phyloP scores from a whole-genome alignment of 2,888 invertebrate species.

The Cephus rjabovi region DNA sequence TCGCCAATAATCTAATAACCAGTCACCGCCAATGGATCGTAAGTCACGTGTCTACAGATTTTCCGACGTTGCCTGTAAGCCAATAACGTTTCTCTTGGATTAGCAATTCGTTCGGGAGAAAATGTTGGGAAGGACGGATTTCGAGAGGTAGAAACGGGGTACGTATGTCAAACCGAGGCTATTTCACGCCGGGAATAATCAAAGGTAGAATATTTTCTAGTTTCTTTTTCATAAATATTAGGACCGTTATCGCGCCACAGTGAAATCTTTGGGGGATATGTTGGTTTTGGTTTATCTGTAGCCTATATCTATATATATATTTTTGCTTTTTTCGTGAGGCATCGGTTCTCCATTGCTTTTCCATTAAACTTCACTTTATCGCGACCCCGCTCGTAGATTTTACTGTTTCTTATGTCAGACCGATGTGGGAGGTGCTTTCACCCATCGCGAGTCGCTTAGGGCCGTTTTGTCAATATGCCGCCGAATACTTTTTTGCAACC shows the following conservation, averaged over 20 bases:
- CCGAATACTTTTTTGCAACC: neutral
- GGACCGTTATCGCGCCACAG: neutral
- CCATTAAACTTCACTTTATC: neutral
- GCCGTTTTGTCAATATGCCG: neutral
- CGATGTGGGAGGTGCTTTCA: neutral
- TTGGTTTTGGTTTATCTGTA: neutral
- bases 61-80: conserved; percentile 38
- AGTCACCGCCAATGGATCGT: conserved; percentile 62
- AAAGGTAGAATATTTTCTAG: neutral
- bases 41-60: conserved; percentile 59
- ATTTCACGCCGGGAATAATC: neutral
- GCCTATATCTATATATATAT: neutral
- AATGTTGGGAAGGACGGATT: neutral
- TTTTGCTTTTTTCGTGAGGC: neutral
- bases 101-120: conserved; percentile 34
- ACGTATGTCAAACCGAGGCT: neutral
- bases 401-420: neutral
- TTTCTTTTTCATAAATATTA: neutral
- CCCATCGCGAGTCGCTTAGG: neutral
- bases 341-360: neutral
- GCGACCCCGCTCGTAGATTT: neutral
- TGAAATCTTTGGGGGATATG: neutral
- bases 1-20: conserved; percentile 66
- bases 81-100: conserved; percentile 39
- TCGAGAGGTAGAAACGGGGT: neutral